Percentiles rank a stretch among this genome's conserved stretches.
phyloP scores from a whole-genome alignment of 1,140 invertebrate genomes.

The Branchinecta lindahli region DNA sequence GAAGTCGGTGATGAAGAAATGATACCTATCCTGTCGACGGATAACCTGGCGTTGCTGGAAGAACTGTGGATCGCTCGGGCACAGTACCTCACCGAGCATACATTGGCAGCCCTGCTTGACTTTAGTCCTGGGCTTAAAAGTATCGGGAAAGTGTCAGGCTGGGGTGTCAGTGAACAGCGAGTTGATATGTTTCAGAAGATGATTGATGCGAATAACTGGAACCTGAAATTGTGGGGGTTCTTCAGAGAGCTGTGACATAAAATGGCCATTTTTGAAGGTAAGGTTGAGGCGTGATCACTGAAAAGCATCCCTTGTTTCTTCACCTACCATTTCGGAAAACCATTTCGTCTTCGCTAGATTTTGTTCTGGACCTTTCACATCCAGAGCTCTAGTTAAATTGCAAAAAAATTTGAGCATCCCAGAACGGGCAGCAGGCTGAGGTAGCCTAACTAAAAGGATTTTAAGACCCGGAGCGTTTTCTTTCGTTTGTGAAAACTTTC shows the following conservation, averaged over 20 bases:
- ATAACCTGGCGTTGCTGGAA: background rate
- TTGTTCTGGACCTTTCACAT: no score
- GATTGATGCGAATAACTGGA: background rate
- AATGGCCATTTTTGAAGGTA: no score
- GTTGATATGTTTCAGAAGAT: background rate
- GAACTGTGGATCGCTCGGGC: background rate
- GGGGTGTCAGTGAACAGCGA: background rate
- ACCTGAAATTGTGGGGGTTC: background rate
- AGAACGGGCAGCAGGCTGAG: no score
- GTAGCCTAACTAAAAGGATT: no score
- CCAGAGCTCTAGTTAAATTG: no score
- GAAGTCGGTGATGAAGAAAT: background rate
- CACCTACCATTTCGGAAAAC: no score
- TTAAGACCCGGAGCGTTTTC: no score
- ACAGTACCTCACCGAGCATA: background rate
- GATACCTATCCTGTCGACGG: background rate
- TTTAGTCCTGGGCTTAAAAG: background rate
- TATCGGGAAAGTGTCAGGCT: background rate
- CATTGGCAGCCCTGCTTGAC: background rate
- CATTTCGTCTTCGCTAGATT: no score
- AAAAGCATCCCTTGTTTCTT: no score
- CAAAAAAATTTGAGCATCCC: no score
- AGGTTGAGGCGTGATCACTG: no score
- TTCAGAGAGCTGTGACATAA: background rate
- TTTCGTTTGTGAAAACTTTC: no score